A percentile compares a stretch with the other conserved stretches of the same genome.
phyloP scores from a whole-genome alignment of 2,113 vertebrate species.

The Reinhardtius hippoglossoides region DNA sequence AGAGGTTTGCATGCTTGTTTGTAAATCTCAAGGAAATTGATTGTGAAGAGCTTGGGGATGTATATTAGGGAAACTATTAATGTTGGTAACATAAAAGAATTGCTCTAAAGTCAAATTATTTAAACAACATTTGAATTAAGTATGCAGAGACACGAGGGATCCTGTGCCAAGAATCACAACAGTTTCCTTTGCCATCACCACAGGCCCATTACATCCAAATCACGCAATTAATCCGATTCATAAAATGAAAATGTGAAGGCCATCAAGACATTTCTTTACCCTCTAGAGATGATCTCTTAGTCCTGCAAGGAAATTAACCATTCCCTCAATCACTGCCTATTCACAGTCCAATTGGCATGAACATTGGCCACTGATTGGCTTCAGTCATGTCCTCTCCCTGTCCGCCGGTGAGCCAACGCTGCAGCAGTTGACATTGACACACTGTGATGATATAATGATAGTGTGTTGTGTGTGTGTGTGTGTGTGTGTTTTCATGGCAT shows the following conservation, averaged over 20 bases:
- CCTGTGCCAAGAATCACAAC: neutral
- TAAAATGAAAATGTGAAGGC: no score
- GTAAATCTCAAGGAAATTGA: no score
- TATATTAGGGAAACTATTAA: no score
- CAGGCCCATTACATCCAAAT: neutral
- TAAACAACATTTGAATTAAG: neutral
- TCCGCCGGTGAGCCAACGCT: slow-evolving; percentile 33
- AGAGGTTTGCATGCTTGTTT: neutral
- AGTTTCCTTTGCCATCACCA: slow-evolving; percentile 3
- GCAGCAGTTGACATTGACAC: slow-evolving; percentile 36
- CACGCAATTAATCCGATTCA: no score
- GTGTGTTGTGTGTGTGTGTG: neutral
- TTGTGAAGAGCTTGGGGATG: no score
- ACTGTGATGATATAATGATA: slow-evolving; percentile 27
- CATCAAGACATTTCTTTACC: no score
- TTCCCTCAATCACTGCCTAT: slow-evolving; percentile 47
- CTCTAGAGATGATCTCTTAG: no score
- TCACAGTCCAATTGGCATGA: slow-evolving; percentile 65
- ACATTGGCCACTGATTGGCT: slow-evolving; percentile 33
- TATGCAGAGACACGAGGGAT: neutral
- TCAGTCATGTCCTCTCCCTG: slow-evolving; percentile 51
- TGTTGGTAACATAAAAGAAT: neutral
- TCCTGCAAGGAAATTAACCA: no score
- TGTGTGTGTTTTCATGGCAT: slow-evolving; percentile 13
- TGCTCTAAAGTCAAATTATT: neutral